Base-by-base conservation (phyloP, 2,113 vertebrate genomes). In the Hippocampus zosterae region DNA sequence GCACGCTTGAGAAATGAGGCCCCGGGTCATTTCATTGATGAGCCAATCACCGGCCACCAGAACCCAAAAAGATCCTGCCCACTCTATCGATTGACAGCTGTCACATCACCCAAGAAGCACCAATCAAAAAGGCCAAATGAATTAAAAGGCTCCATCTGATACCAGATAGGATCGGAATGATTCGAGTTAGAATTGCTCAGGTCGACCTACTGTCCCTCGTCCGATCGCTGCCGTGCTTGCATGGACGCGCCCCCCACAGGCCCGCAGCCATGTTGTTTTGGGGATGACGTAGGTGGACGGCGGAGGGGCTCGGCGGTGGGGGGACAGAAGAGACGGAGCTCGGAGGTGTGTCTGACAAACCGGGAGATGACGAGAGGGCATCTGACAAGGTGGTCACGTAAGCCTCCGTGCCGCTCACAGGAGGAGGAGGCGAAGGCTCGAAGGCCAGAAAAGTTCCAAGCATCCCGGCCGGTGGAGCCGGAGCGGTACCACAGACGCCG, bases 21-120 rank as follows among this genome's bases (percentile, higher is more conserved):
- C 33, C 33, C 40, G 25, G 12, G 1, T 61, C 16, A 37, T 40
- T 40, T 70, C 72, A 76, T 8, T 11, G 8, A 76, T 23, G 19
- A 27, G 66, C 67, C 65, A 81, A 77, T 78, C 74, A 73, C 19
- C 57, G 33, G 41, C 67, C 76, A 52, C 52, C 64, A 56, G 48
- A 1, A 57, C 55, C 72, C 37, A 65, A 76, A 23, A 59, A 33
- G 71, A 46, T 25, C 53, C 60, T 7, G 1, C 52, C 52, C 44
- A 52, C 23, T 55, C 70, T 68, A 61, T 19, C 42, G 77, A 80
- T 81, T 48, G 59, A 74, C 55, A 71, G 25, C 44, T 29, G 55
- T 8, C 10, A 60, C 27, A 3, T 18, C 57, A 33, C 27, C 27
- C 57, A 0, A 63, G 25, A n/a, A 33, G 37, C 5, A 65, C 23